Percentiles rank a stretch among this genome's conserved stretches.
Conservation (phyloP, 64 coral and sea anemone genomes). For the Porites australiensis region DNA sequence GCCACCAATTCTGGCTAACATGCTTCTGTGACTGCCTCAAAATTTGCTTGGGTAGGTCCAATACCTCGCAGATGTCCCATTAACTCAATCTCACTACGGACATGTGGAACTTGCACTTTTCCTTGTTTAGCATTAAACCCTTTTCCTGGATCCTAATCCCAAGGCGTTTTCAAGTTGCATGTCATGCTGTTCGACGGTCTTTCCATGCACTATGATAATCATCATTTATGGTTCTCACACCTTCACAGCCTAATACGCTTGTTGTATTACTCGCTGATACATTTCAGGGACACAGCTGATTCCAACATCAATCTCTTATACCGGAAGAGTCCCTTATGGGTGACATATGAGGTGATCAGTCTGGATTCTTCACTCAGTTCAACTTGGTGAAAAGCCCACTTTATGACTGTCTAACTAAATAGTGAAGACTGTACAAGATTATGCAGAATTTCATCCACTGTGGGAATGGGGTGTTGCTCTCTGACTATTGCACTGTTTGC, state of each 20-base stretch:
- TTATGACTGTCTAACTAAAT: constrained; percentile 25
- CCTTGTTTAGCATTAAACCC: too few relatives aligned
- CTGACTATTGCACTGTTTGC: constrained; percentile 45
- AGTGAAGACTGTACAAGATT: constrained; percentile 32
- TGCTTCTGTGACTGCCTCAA: constrained; percentile 33
- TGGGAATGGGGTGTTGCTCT: constrained; percentile 56
- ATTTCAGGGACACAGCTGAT: constrained; percentile 43
- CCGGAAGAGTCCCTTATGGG: constrained; percentile 6
- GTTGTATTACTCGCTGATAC: constrained; percentile 52
- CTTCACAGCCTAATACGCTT: constrained; percentile 6
- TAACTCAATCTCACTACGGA: too few relatives aligned
- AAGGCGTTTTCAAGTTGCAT: background rate
- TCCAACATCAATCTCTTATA: constrained; percentile 42
- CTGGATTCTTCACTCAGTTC: constrained; percentile 39
- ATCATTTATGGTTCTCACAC: constrained; percentile 40
- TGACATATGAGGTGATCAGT: constrained; percentile 55
- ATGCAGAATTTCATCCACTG: constrained; percentile 52
- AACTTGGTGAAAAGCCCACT: constrained; percentile 57
- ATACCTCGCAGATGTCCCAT: background rate
- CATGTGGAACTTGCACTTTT: too few relatives aligned
- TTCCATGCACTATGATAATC: constrained; percentile 51
- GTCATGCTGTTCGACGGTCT: constrained; percentile 40
- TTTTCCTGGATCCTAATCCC: too few relatives aligned
- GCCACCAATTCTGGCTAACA: background rate
- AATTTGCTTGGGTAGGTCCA: constrained; percentile 18